phyloP scores from a whole-genome alignment of 92 coral and sea anemone species.

The Micromussa lordhowensis region DNA sequence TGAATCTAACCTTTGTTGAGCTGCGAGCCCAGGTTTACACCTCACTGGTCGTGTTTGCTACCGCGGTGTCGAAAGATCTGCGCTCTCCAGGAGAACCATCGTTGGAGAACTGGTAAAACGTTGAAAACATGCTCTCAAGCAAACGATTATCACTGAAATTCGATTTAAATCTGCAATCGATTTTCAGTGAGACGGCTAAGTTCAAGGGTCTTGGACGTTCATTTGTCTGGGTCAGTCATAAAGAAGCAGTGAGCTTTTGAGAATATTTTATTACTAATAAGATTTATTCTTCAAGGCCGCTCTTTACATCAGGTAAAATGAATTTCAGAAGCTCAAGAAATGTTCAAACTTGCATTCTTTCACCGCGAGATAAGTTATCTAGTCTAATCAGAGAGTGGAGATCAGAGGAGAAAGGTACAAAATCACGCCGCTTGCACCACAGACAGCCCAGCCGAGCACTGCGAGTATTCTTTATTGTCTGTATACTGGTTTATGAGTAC shows the following conservation, averaged over 20 bases:
- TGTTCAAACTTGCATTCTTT: neutral
- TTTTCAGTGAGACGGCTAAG: neutral
- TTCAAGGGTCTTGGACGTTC: conserved; percentile 6
- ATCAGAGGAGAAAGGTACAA: neutral
- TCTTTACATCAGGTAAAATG: neutral
- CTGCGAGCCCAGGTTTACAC: neutral
- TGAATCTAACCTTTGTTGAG: neutral
- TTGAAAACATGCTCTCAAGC: neutral
- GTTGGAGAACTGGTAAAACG: neutral
- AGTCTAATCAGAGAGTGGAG: neutral
- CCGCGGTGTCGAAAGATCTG: neutral
- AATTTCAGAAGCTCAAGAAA: neutral
- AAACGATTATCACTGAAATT: neutral
- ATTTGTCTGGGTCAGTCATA: conserved; percentile 6
- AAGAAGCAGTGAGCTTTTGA: neutral
- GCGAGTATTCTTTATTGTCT: too few relatives aligned
- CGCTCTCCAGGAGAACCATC: neutral
- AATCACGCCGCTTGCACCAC: neutral
- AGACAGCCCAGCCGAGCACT: neutral
- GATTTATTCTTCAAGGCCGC: neutral
- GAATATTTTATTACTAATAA: neutral
- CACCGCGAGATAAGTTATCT: neutral
- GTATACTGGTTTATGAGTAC: neutral
- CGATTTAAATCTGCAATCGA: neutral
- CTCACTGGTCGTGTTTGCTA: neutral